Conservation (phyloP, 2,113 vertebrate genomes). For the Laticauda colubrina region DNA sequence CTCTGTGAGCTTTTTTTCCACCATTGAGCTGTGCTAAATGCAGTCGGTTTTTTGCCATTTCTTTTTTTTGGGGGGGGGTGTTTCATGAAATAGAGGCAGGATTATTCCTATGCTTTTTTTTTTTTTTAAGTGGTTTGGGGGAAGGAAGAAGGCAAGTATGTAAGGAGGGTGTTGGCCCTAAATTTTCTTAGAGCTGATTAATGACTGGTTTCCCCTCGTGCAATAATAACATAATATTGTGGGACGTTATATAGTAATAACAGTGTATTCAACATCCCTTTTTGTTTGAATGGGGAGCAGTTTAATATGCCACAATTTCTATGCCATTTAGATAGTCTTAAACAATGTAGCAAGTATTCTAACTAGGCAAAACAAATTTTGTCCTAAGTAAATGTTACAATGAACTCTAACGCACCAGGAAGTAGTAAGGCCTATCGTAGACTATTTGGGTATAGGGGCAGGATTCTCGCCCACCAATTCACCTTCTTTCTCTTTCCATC, state of each 20-base stretch:
- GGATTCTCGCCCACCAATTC: not conserved
- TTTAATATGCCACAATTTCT: not conserved
- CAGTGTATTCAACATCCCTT: not conserved
- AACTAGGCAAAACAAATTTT: not conserved
- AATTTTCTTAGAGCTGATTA: not conserved
- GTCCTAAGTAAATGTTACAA: not conserved
- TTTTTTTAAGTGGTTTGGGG: not conserved
- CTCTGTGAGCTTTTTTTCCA: not conserved
- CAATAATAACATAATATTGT: no score
- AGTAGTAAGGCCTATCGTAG: not conserved
- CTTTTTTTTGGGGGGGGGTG: not conserved
- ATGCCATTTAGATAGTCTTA: not conserved
- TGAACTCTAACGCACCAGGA: not conserved
- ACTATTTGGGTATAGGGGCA: no score
- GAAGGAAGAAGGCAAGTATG: not conserved
- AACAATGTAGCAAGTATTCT: not conserved
- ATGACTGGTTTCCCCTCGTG: not conserved
- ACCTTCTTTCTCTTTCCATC: not conserved
- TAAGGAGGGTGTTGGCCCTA: no score
- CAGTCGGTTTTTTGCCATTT: not conserved
- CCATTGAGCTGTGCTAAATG: not conserved
- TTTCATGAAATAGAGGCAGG: not conserved
- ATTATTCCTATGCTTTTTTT: not conserved
- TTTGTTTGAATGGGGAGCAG: not conserved
- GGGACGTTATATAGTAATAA: not conserved